Base-by-base conservation (phyloP, 2,888 invertebrate species). In the Acleris holmiana region DNA sequence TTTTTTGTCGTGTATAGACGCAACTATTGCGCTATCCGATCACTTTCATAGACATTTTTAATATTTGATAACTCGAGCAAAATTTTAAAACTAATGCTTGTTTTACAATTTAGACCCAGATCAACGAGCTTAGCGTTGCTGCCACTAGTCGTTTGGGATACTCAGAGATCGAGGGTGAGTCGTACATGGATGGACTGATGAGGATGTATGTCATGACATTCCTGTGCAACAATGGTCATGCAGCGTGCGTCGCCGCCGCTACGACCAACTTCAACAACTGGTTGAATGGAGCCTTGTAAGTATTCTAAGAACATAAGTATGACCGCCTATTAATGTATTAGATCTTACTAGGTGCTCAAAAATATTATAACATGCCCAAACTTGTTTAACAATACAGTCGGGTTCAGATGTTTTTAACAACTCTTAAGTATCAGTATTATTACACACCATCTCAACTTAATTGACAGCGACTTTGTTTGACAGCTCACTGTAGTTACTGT, bases 191-290 rank as follows among this genome's bases (percentile, higher is more conserved):
- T 1, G 88, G 93, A 67, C 82, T 94, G 44, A 85, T 94, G 46
- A 86, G 95, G 59, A 88, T 89, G 82, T 85, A 93, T 53, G 83
- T 95, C 0, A 88, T 94, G 74, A 80, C 85, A 15, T 94, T 94
- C 93, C 93, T 94, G 0, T 95, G 94, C 68, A 80, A 89, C 49
- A 78, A 89, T 8, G 91, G 85, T 0, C 85, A 93, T 47, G 47
- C 77, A 0, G 74, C 79, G 15, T 94, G 94, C 67, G 66, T 89
- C 6, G 54, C 70, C 13, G 85, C 85, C n/a, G 93, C 88, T 2
- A 73, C 58, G 13, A 66, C 77, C 1, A 76, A 78, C 68, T 94
- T 94, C 78, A 72, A 73, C 1, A 71, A 66, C 18, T 94, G 92
- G 93, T 84, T 72, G 50, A 78, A 68, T 23, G 83, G 79, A 47